Base-by-base conservation (phyloP, 2,797 vertebrate species). In the Octomys mimax region DNA sequence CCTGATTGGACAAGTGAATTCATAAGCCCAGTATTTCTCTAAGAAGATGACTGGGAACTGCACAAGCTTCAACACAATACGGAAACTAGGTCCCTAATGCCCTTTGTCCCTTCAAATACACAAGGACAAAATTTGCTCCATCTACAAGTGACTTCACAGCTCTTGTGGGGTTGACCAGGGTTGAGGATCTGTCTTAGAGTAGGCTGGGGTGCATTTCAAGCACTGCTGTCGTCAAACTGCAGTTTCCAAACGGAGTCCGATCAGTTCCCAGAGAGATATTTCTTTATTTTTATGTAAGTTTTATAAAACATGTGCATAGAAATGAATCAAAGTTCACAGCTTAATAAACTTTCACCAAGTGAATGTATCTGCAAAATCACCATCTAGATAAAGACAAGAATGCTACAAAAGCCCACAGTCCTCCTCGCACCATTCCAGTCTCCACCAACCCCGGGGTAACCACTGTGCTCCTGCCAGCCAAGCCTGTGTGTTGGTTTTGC, bases 21-120 rank as follows among this genome's bases (percentile, higher is more conserved):
- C 96, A 57, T 49, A 83, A 87, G 73, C 81, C 90, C 79, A 33
- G 73, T 16, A 0, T 81, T 79, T 91, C 82, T 87, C 75, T 57
- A 0, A 42, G 39, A 82, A 26, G 52, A 84, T 9, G 26, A 77
- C 57, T 61, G 26, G 39, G 6, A 36, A 21, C 46, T 24, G 21
- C 3, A 33, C 9, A 36, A 36, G 57, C 54, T 0, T 26, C 19
- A 36, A 59, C 14, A 2, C 0, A n/a, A 85, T 77, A 22, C 42
- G 28, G 54, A 64, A 54, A 18, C 33, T 24, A 28, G 28, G 21
- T 36, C 33, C 6, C 52, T 52, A 28, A 22, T 49, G 36, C 14
- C 59, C 33, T 77, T 26, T 39, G 39, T 24, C 33, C 71, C 64
- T 64, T 39, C 26, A 83, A 36, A 33, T 18, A 42, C 61, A 62